Evolutionary conservation across 2,113 vertebrate genomes (phyloP).

Genomic region (Lichenostomus cassidix): DNA sequence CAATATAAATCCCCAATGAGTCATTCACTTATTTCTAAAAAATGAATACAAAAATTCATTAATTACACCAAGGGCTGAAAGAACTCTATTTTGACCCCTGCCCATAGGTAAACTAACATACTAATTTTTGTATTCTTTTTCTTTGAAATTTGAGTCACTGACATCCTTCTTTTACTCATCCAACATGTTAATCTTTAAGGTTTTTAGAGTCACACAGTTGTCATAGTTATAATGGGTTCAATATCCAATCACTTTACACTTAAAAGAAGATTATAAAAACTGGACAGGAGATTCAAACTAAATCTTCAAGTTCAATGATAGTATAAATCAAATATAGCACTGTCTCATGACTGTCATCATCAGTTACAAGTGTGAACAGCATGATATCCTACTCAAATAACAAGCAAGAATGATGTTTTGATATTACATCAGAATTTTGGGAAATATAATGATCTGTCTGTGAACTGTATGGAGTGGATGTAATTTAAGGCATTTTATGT

Average conservation of each 20-base stretch:
- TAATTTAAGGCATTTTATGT: not conserved
- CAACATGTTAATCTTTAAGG: not conserved
- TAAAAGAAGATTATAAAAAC: not conserved
- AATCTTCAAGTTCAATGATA: not conserved
- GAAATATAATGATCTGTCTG: not conserved
- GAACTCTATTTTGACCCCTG: not conserved
- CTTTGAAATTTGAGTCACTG: not conserved
- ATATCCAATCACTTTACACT: not conserved
- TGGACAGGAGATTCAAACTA: not conserved
- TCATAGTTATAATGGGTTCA: not conserved
- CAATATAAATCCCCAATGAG: not conserved
- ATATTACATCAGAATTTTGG: not conserved
- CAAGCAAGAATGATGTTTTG: not conserved
- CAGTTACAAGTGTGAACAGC: not conserved
- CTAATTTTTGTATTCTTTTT: not conserved
- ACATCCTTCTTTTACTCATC: not conserved
- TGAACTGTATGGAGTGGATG: not conserved
- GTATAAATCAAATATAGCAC: not conserved
- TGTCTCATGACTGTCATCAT: not conserved
- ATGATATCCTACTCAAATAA: not conserved
- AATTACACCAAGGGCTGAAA: not conserved
- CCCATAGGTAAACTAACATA: not conserved
- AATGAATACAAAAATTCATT: not conserved
- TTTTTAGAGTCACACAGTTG: not conserved
- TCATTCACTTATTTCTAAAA: not conserved